phyloP scores from a whole-genome alignment of 2,113 vertebrate genomes.

The Hystrix brachyura region DNA sequence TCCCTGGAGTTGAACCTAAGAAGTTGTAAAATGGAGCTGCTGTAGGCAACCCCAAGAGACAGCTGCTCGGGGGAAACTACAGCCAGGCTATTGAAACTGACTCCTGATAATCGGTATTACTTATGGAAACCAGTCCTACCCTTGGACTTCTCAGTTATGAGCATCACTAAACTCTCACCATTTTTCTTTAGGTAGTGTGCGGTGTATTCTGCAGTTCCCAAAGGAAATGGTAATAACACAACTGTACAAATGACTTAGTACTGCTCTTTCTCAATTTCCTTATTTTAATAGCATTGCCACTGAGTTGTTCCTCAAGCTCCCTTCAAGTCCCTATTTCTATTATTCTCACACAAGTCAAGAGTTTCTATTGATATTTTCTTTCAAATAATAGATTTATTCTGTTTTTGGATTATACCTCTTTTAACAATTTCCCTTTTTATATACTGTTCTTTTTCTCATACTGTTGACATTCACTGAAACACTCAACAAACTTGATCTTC shows the following conservation, averaged over 20 bases:
- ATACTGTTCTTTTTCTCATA: neutral
- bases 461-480: neutral
- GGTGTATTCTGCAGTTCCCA: neutral
- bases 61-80: neutral
- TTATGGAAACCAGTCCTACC: neutral
- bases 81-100: neutral
- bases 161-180: neutral
- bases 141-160: neutral
- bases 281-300: neutral
- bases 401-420: neutral
- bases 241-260: neutral
- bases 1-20: neutral
- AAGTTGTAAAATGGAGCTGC: neutral
- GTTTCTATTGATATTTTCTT: neutral
- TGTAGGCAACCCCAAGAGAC: neutral
- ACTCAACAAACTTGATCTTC: constrained; percentile 1
- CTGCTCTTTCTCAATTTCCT: neutral
- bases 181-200: neutral
- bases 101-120: rapidly evolving
- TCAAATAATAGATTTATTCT: neutral
- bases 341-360: neutral
- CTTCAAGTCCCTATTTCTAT: neutral
- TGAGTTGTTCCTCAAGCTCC: neutral
- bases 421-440: neutral
- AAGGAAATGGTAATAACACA: neutral